These are phyloP conservation scores for Spondyliosoma cantharus DNA, from an alignment of 2,797 vertebrate genomes.

Conservation along the genomic window DNA sequence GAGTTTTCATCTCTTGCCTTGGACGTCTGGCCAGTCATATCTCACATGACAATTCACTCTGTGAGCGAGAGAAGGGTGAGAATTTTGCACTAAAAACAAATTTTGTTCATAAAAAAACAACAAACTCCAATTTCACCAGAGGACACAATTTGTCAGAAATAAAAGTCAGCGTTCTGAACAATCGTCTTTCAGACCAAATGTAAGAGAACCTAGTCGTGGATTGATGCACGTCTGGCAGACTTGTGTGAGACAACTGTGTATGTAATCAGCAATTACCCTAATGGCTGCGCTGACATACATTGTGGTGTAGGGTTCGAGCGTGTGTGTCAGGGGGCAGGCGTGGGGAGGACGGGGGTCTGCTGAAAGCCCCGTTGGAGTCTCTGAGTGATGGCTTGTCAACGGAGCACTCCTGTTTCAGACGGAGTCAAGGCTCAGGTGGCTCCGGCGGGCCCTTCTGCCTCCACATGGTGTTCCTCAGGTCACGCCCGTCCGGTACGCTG, in stretches of 20 bases:
- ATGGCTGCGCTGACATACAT: conserved; percentile 80
- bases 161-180: conserved; percentile 40
- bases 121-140: background rate
- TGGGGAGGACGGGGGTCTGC: conserved; percentile 58
- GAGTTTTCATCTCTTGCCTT: conserved; percentile 64
- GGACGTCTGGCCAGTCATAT: conserved; percentile 44
- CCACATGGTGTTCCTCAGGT: conserved; percentile 64
- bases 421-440: conserved; percentile 80
- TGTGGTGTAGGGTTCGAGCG: conserved; percentile 66
- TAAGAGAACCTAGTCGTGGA: conserved; percentile 56
- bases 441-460: conserved; percentile 58
- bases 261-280: conserved; percentile 82
- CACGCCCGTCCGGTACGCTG: conserved; percentile 50
- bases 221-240: conserved; percentile 61
- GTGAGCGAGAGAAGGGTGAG: conserved; percentile 18
- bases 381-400: conserved; percentile 84
- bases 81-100: conserved; percentile 40
- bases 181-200: conserved; percentile 26
- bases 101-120: conserved; percentile 12
- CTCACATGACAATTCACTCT: conserved; percentile 37
- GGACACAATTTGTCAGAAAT: conserved; percentile 36
- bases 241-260: conserved; percentile 71
- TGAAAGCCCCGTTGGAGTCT: conserved; percentile 76
- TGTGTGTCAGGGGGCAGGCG: conserved; percentile 50
- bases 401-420: conserved; percentile 83